A percentile compares a stretch with the other conserved stretches of the same genome.
phyloP scores from a whole-genome alignment of 2,797 vertebrate genomes.

The Cetoscarus ocellatus region DNA sequence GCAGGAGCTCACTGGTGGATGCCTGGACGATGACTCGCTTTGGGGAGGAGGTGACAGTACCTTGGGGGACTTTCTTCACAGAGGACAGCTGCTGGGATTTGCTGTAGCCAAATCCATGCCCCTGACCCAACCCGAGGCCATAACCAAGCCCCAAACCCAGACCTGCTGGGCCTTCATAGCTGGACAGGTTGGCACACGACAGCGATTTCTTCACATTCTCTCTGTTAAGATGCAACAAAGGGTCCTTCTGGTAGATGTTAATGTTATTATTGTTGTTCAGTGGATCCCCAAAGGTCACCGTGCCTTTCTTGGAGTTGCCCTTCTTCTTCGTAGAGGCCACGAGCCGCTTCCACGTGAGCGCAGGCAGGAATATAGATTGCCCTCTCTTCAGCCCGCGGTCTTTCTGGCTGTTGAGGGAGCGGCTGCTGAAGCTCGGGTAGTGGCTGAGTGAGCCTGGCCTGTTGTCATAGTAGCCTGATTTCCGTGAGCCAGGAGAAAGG shows the following conservation, averaged over 20 bases:
- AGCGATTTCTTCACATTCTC: slow-evolving; percentile 88
- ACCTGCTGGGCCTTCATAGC: slow-evolving; percentile 82
- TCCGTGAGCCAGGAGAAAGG: slow-evolving; percentile 84
- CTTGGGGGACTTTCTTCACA: slow-evolving; percentile 75
- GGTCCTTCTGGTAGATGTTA: slow-evolving; percentile 83
- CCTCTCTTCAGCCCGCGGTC: slow-evolving; percentile 82
- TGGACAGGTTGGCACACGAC: slow-evolving; percentile 88
- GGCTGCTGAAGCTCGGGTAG: slow-evolving; percentile 85
- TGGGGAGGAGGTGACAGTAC: slow-evolving; percentile 70
- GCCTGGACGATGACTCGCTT: slow-evolving; percentile 88
- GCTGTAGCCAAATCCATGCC: slow-evolving; percentile 63
- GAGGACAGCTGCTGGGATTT: slow-evolving; percentile 82
- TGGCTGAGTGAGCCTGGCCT: slow-evolving; percentile 81
- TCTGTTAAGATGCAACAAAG: slow-evolving; percentile 82
- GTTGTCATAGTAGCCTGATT: slow-evolving; percentile 83
- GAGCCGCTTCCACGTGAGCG: slow-evolving; percentile 88
- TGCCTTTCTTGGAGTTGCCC: slow-evolving; percentile 76
- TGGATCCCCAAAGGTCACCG: slow-evolving; percentile 54
- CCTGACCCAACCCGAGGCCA: slow-evolving; percentile 74
- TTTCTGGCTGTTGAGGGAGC: slow-evolving; percentile 82
- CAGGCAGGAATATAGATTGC: slow-evolving; percentile 87
- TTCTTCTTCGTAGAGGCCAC: slow-evolving; percentile 89
- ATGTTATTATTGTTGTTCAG: slow-evolving; percentile 84
- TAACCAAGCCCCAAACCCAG: slow-evolving; percentile 73
- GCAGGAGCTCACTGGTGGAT: slow-evolving; percentile 88